Conservation (phyloP, 2,888 invertebrate genomes). For the Cryptus armator region DNA sequence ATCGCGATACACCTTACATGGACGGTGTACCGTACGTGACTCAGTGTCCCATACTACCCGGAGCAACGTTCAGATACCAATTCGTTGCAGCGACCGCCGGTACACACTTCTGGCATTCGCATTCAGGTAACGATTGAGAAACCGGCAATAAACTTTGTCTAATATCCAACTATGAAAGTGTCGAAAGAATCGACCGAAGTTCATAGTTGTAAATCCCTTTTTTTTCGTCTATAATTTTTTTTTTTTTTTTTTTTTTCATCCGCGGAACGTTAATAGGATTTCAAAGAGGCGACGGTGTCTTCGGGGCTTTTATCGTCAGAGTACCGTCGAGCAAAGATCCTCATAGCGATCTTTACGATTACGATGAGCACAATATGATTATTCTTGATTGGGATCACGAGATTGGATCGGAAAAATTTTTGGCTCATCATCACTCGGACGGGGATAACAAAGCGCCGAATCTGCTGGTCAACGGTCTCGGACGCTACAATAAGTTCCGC, state of each 20-base stretch:
- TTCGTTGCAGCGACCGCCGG: conserved; percentile 91
- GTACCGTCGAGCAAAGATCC: conserved; percentile 88
- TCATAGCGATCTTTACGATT: conserved; percentile 90
- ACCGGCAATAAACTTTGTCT: not conserved
- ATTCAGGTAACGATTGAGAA: conserved; percentile 86
- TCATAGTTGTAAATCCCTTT: too few relatives aligned
- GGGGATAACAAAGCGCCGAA: conserved; percentile 94
- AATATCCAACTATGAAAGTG: not conserved
- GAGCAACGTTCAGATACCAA: conserved; percentile 91
- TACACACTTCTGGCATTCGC: conserved; percentile 95
- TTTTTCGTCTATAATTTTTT: too few relatives aligned
- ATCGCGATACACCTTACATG: conserved; percentile 92
- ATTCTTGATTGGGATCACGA: conserved; percentile 94
- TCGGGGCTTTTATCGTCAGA: conserved; percentile 92
- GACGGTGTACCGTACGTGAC: conserved; percentile 95
- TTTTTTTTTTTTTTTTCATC: not conserved
- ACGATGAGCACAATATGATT: conserved; percentile 92
- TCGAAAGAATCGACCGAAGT: too few relatives aligned
- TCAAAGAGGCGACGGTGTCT: conserved; percentile 95
- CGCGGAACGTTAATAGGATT: conserved; percentile 87
- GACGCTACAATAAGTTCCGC: conserved; percentile 87
- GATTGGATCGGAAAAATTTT: conserved; percentile 90
- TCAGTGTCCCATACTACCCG: conserved; percentile 93
- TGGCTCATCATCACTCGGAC: conserved; percentile 93
- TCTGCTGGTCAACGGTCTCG: conserved; percentile 93